Conservation (phyloP, 2,888 invertebrate species). For the Hypomecis atomaria region DNA sequence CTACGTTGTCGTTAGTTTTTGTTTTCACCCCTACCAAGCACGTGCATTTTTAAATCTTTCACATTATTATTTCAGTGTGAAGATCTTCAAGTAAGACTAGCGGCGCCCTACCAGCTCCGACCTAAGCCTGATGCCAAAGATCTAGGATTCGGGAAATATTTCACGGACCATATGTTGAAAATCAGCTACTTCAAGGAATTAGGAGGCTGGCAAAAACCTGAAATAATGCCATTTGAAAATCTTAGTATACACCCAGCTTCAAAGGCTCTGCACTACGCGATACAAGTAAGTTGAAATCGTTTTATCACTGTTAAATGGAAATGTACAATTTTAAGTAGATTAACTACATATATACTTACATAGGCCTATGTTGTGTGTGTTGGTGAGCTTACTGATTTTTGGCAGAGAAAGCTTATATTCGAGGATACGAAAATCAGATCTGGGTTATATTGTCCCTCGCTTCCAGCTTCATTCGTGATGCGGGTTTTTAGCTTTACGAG, state of each 20-base stretch:
- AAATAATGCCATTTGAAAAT: conserved; percentile 95
- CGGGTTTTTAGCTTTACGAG: no score
- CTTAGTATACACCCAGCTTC: conserved; percentile 97
- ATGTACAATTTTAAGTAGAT: no score
- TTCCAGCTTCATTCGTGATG: no score
- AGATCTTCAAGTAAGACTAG: conserved; percentile 89
- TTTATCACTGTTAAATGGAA: no score
- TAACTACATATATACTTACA: no score
- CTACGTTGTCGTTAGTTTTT: no score
- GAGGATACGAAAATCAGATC: no score
- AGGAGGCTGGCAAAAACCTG: conserved; percentile 97
- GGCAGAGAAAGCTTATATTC: no score
- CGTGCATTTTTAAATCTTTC: not conserved
- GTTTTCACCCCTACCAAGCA: no score
- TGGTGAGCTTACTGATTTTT: no score
- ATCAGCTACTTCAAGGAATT: conserved; percentile 91
- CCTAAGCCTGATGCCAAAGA: conserved; percentile 92
- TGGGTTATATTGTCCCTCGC: no score
- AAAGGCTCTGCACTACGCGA: conserved; percentile 98
- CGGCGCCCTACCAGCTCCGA: conserved; percentile 90
- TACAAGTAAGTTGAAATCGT: conserved; percentile 88
- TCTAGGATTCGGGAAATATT: conserved; percentile 95
- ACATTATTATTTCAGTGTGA: conserved; percentile 83
- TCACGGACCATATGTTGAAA: conserved; percentile 98
- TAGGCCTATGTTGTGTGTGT: no score